phyloP scores from a whole-genome alignment of 1,140 invertebrate genomes.

The Sarcophaga peregrina region DNA sequence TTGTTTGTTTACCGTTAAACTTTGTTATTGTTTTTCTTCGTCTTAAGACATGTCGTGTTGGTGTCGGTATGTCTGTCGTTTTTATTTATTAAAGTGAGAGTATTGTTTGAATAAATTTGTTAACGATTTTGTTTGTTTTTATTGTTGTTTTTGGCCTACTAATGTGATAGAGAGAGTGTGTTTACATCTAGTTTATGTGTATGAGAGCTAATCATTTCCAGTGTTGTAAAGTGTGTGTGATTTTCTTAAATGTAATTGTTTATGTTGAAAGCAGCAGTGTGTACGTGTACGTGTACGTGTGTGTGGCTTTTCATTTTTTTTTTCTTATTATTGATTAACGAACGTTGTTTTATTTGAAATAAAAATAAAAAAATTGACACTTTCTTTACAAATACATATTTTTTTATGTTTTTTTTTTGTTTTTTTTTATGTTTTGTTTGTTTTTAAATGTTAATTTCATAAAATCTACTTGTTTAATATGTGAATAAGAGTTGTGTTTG shows the following conservation, averaged over 20 bases:
- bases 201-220: too few relatives aligned
- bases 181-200: too few relatives aligned
- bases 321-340: slow-evolving; percentile 49
- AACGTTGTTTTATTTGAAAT: slow-evolving; percentile 47
- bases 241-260: not conserved
- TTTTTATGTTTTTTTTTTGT: slow-evolving; percentile 33
- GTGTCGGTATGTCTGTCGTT: slow-evolving; percentile 15
- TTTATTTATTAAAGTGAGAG: not conserved
- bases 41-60: not conserved
- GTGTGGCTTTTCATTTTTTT: slow-evolving; percentile 48
- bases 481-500: slow-evolving; percentile 50
- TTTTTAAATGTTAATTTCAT: slow-evolving; percentile 57
- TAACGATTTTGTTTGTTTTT: not conserved
- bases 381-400: slow-evolving; percentile 36
- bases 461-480: slow-evolving; percentile 58
- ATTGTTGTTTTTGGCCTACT: slow-evolving; percentile 17
- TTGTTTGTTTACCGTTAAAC: too few relatives aligned
- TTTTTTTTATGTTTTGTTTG: slow-evolving; percentile 50
- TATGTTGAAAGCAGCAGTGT: slow-evolving; percentile 15
- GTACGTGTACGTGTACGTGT: not conserved
- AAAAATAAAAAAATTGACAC: slow-evolving; percentile 50
- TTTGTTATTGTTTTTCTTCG: too few relatives aligned
- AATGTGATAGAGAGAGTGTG: too few relatives aligned
- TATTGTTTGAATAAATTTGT: too few relatives aligned
- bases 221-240: not conserved